A percentile compares a stretch with the other conserved stretches of the same genome.
phyloP scores from a whole-genome alignment of 1,140 invertebrate species.

The Oedothorax gibbosus region DNA sequence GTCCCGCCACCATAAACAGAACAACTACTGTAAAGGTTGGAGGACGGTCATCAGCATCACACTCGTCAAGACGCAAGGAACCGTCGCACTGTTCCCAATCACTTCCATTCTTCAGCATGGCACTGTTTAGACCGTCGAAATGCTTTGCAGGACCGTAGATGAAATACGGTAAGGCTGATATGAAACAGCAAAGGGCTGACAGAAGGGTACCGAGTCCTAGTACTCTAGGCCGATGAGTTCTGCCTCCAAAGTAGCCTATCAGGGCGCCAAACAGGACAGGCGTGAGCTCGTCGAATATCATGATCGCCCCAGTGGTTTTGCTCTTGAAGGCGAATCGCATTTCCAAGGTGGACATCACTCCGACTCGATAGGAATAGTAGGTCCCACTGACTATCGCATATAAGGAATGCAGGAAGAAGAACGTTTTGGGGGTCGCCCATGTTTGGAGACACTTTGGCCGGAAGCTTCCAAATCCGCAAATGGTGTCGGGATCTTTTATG shows the following conservation, averaged over 20 bases:
- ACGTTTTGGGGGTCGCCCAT: conserved; percentile 81
- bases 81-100: conserved; percentile 11
- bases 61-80: conserved; percentile 1
- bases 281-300: conserved; percentile 64
- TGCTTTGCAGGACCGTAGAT: conserved; percentile 73
- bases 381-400: conserved; percentile 81
- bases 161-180: conserved; percentile 77
- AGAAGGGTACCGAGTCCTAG: conserved; percentile 78
- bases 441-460: conserved; percentile 72
- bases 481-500: conserved; percentile 19
- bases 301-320: conserved; percentile 75
- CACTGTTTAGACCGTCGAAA: background rate
- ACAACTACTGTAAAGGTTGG: conserved; percentile 37
- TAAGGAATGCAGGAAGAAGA: conserved; percentile 79
- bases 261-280: conserved; percentile 64
- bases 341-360: conserved; percentile 82
- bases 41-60: conserved; percentile 8
- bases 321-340: conserved; percentile 84
- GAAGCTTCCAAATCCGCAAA: conserved; percentile 45
- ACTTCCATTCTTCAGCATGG: conserved; percentile 4
- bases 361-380: conserved; percentile 81
- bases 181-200: conserved; percentile 77
- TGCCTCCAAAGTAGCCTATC: conserved; percentile 77
- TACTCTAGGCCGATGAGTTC: conserved; percentile 78
- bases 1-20: conserved; percentile 52